These are phyloP conservation scores for Protonemura montana DNA, from an alignment of 2,888 invertebrate species.

Conservation along the genomic window DNA sequence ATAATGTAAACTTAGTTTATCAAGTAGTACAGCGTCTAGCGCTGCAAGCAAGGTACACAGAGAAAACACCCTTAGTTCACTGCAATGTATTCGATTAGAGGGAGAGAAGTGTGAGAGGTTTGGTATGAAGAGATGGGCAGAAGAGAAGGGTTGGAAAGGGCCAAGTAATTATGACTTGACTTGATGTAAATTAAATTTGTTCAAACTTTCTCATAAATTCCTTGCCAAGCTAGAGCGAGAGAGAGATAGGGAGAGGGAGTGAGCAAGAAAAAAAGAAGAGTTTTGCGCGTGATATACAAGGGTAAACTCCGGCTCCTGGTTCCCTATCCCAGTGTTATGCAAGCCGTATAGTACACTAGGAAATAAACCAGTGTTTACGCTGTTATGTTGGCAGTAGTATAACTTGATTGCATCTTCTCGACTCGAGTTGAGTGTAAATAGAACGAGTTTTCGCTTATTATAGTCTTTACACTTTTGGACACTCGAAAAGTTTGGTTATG, in stretches of 20 bases:
- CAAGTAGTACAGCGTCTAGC: no score
- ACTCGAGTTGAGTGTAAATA: not conserved
- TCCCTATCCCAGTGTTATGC: not conserved
- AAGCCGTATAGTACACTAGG: not conserved
- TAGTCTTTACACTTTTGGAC: not conserved
- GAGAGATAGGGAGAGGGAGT: not conserved
- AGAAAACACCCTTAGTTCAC: no score
- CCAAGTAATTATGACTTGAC: constrained; percentile 7
- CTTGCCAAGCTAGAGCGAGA: not conserved
- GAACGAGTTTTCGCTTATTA: not conserved
- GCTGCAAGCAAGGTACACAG: no score
- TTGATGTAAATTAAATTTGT: not conserved
- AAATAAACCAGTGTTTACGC: not conserved
- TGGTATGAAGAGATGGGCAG: not conserved
- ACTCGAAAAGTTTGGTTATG: not conserved
- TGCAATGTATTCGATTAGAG: no score
- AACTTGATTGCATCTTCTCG: not conserved
- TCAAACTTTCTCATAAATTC: not conserved
- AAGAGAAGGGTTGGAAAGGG: not conserved
- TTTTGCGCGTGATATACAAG: no score
- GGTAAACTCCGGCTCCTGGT: not conserved
- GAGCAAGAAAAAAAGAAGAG: no score
- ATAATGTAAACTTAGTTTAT: no score
- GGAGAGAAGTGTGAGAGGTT: no score
- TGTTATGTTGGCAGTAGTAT: not conserved